Evolutionary conservation across 2,888 invertebrate genomes (phyloP).

Genomic region (Epinotia nisella): DNA sequence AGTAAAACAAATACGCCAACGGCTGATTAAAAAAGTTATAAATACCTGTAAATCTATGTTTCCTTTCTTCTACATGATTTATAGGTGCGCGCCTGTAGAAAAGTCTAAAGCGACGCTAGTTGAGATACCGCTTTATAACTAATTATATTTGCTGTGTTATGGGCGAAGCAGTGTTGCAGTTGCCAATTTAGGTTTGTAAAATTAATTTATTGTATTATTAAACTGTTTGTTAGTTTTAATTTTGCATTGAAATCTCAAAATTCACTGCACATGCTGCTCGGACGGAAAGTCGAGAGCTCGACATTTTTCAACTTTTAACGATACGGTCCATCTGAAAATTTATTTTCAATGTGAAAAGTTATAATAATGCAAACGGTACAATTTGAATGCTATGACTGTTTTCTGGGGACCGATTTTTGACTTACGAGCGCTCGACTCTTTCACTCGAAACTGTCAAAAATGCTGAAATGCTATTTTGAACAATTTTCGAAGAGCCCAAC

Average conservation of each 20-base stretch:
- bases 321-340: conserved; percentile 3
- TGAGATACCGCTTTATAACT: no score
- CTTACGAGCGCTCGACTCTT: no score
- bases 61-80: background rate
- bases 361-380: background rate
- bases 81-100: background rate
- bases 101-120: background rate
- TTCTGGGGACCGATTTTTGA: no score
- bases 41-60: background rate
- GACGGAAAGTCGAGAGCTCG: background rate
- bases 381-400: background rate
- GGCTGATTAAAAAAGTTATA: background rate
- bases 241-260: background rate
- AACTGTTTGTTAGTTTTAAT: background rate
- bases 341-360: conserved; percentile 7
- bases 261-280: background rate
- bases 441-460: no score
- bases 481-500: no score
- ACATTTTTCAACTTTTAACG: conserved; percentile 18
- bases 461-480: no score
- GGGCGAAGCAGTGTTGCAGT: no score
- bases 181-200: no score
- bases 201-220: no score
- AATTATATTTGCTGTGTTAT: no score
- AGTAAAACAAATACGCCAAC: background rate